These are phyloP conservation scores for Drosophila mettleri DNA, from an alignment of 2,888 invertebrate species.

Conservation along the genomic window DNA sequence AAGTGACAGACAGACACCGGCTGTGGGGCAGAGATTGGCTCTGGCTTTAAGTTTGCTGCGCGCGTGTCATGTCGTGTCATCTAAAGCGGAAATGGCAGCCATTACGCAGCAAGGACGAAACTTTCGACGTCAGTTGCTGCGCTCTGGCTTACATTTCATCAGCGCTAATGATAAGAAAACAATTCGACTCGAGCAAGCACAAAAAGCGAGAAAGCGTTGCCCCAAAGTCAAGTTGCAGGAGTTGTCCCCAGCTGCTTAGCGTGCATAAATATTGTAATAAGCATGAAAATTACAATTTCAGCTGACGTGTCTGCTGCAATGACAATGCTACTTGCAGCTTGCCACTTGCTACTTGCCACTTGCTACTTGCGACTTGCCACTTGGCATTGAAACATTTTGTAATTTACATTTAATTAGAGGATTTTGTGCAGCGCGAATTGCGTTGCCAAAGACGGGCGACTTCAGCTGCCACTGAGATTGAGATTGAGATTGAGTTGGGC, in stretches of 20 bases:
- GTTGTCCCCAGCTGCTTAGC: constrained; percentile 57
- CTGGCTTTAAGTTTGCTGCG: constrained; percentile 41
- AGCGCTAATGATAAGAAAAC: constrained; percentile 78
- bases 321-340: constrained; percentile 51
- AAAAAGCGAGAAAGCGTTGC: constrained; percentile 15
- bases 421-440: constrained; percentile 67
- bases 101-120: constrained; percentile 66
- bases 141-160: constrained; percentile 73
- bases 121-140: constrained; percentile 53
- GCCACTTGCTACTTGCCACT: constrained; percentile 29
- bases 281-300: constrained; percentile 78
- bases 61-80: constrained; percentile 57
- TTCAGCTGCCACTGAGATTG: constrained; percentile 1
- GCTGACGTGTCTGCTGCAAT: constrained; percentile 61
- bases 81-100: constrained; percentile 72
- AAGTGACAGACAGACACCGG: background rate
- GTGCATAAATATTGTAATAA: constrained; percentile 79
- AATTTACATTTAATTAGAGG: constrained; percentile 79
- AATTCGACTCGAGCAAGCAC: constrained; percentile 54
- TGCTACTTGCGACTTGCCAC: constrained; percentile 31
- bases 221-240: constrained; percentile 37
- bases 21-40: constrained; percentile 3
- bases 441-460: constrained; percentile 14
- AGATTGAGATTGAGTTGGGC: constrained; percentile 4
- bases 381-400: constrained; percentile 73